Conservation (phyloP, 2,113 vertebrate genomes). For the Pica pica region DNA sequence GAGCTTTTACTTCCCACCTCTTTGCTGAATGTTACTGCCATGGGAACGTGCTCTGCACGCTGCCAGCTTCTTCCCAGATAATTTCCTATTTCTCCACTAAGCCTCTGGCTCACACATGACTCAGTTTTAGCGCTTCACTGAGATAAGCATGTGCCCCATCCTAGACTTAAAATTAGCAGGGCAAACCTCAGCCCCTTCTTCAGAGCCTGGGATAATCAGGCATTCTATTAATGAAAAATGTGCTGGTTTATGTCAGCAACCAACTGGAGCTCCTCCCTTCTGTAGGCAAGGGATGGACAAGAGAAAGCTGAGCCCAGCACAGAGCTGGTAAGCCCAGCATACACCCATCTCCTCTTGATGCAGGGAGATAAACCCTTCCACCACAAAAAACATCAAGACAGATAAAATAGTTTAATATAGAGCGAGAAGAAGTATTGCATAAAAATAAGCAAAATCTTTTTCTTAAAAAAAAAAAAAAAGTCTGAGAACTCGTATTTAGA, state of each 20-base stretch:
- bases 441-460: conserved; percentile 26
- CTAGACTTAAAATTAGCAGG: conserved; percentile 42
- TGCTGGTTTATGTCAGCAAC: neutral
- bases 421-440: neutral
- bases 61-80: conserved; percentile 26
- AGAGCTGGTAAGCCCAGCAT: neutral
- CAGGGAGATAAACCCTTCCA: neutral
- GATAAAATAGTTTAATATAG: conserved; percentile 66
- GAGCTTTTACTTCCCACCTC: conserved; percentile 47
- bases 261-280: neutral
- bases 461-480: neutral
- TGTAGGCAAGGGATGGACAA: neutral
- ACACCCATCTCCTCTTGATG: neutral
- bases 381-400: neutral
- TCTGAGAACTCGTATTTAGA: neutral
- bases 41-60: conserved; percentile 36
- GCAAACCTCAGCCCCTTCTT: neutral
- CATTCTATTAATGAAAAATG: neutral
- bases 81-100: conserved; percentile 46
- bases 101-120: conserved; percentile 57
- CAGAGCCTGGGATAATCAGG: neutral
- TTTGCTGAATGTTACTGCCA: conserved; percentile 48
- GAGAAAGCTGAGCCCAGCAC: neutral
- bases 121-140: conserved; percentile 39
- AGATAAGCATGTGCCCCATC: conserved; percentile 35